These are phyloP conservation scores for Rhagoletis pomonella DNA, from an alignment of 1,140 invertebrate genomes.

Conservation along the genomic window DNA sequence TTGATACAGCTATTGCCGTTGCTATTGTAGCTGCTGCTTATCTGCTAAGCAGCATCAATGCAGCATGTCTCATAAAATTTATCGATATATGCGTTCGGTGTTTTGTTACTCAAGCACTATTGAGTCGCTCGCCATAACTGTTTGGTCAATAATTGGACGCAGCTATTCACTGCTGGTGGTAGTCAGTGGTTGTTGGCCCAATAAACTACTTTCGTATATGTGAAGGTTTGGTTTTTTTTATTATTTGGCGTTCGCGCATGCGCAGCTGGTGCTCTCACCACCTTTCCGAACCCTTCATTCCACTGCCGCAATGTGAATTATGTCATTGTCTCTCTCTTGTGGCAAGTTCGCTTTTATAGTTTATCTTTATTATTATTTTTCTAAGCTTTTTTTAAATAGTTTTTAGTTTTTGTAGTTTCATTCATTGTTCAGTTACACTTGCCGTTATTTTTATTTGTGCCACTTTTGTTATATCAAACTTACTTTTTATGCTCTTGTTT, in stretches of 20 bases:
- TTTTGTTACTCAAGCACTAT: not conserved
- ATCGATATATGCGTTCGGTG: not conserved
- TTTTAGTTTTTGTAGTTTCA: not conserved
- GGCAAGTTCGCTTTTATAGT: not conserved
- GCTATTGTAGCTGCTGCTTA: not conserved
- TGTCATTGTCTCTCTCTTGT: conserved; percentile 4
- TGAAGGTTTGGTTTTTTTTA: too few species aligned
- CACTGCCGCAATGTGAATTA: not conserved
- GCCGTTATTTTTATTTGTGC: conserved; percentile 18
- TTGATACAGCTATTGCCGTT: too few species aligned
- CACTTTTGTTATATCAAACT: conserved; percentile 21
- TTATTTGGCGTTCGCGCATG: not conserved
- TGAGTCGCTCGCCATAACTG: not conserved
- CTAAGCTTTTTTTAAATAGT: not conserved
- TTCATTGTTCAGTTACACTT: conserved; percentile 20
- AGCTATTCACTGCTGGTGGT: not conserved
- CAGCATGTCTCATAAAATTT: not conserved
- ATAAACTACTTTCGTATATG: not conserved
- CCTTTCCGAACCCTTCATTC: not conserved
- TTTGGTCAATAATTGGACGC: not conserved
- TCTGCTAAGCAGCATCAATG: not conserved
- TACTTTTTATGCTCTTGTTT: not conserved
- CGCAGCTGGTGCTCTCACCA: not conserved
- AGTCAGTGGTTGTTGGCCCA: not conserved
- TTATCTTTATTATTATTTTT: not conserved